A percentile compares a stretch with the other conserved stretches of the same genome.
These are phyloP conservation scores for Cebidichthys violaceus DNA, from an alignment of 2,113 vertebrate species.

Conservation along the genomic window DNA sequence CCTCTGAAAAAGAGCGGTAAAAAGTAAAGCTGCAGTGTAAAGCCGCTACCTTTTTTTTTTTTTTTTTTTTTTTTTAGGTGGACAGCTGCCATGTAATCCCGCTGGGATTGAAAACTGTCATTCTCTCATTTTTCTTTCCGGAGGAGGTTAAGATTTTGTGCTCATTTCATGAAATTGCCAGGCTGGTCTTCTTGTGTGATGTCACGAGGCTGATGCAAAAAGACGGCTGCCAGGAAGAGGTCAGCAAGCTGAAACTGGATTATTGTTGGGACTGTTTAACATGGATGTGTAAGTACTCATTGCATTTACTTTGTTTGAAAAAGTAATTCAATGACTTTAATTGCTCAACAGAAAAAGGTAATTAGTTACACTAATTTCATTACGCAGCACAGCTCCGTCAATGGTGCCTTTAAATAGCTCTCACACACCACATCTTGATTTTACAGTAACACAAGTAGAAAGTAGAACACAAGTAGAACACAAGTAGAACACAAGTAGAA, in stretches of 20 bases:
- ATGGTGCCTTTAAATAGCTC: neutral
- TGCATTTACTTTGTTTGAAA: neutral
- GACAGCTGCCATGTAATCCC: constrained; percentile 3
- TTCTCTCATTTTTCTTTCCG: constrained; percentile 23
- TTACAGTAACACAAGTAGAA: neutral
- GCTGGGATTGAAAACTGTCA: constrained; percentile 5
- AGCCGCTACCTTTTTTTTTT: constrained; percentile 6
- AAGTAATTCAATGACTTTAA: neutral
- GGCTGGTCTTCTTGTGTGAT: constrained; percentile 8
- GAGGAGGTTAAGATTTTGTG: constrained; percentile 21
- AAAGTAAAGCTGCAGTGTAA: constrained; percentile 14
- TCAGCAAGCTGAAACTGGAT: neutral
- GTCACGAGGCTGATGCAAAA: constrained; percentile 1
- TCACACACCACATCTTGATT: neutral
- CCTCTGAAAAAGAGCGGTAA: neutral
- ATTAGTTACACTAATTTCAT: neutral
- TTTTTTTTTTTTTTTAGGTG: constrained; percentile 8
- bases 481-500: neutral
- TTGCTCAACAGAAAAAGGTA: neutral
- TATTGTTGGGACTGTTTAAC: neutral
- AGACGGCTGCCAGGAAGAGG: neutral
- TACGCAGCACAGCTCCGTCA: neutral
- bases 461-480: neutral
- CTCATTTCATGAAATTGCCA: constrained; percentile 44
- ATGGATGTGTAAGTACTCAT: neutral